Percentiles rank a stretch among this genome's conserved stretches.
phyloP scores from a whole-genome alignment of 2,113 vertebrate species.

The Stigmatopora nigra region DNA sequence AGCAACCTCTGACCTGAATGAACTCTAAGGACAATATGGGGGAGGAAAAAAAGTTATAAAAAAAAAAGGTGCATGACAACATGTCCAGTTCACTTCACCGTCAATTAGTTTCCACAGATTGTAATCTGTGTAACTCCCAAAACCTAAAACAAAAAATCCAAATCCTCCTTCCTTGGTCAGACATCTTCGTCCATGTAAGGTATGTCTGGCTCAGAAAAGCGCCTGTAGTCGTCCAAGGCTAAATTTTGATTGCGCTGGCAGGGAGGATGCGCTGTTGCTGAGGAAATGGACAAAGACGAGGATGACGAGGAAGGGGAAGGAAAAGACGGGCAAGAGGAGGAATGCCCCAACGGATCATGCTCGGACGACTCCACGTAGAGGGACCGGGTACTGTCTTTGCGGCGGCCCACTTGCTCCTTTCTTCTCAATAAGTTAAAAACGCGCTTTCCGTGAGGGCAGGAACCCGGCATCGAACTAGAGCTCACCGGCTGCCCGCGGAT shows the following conservation, averaged over 20 bases:
- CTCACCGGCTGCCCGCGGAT: constrained; percentile 47
- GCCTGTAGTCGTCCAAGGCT: constrained; percentile 64
- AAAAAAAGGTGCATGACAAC: constrained; percentile 72
- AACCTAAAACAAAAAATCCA: background rate
- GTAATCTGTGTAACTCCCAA: constrained; percentile 1
- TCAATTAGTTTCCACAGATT: constrained; percentile 18
- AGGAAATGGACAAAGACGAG: constrained; percentile 34
- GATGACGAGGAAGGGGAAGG: constrained; percentile 42
- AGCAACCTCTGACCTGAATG: constrained; percentile 27
- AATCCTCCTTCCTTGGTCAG: constrained; percentile 24
- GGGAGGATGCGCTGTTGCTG: constrained; percentile 10
- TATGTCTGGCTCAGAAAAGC: constrained; percentile 82
- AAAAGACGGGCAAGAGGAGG: constrained; percentile 48
- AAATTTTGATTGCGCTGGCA: background rate
- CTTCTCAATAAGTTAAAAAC: constrained; percentile 34
- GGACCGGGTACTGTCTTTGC: constrained; percentile 81
- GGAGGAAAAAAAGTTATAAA: constrained; percentile 26
- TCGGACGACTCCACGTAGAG: constrained; percentile 69
- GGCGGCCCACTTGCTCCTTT: constrained; percentile 71
- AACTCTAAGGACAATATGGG: constrained; percentile 40
- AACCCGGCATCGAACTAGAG: background rate
- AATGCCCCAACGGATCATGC: constrained; percentile 34
- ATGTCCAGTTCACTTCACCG: constrained; percentile 38
- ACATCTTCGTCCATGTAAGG: constrained; percentile 45
- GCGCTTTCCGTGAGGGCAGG: background rate